Evolutionary conservation across 2,113 vertebrate species (phyloP).

Genomic region (Herpetotheres cachinnans): DNA sequence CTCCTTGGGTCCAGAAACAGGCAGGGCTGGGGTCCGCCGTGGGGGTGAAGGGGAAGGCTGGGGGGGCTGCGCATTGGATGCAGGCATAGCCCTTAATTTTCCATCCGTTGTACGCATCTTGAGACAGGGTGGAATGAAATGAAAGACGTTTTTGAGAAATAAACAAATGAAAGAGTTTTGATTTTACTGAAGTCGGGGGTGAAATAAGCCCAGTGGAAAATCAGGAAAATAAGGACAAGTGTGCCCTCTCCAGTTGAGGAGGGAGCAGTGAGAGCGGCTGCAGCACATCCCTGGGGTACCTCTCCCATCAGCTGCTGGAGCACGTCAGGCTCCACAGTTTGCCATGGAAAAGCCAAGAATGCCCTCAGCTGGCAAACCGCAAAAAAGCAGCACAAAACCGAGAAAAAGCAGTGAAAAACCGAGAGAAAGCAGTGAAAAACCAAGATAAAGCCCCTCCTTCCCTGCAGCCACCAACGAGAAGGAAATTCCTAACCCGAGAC

Average conservation of each 20-base stretch:
- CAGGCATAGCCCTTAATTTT: not conserved
- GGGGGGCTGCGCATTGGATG: not conserved
- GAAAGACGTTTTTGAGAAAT: not conserved
- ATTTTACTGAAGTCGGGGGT: not conserved
- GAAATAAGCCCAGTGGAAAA: not conserved
- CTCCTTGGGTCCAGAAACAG: not conserved
- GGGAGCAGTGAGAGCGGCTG: not conserved
- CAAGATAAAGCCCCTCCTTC: not conserved
- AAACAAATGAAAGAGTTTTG: not conserved
- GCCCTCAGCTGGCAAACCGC: constrained; percentile 58
- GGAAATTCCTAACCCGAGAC: not conserved
- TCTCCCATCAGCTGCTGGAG: not conserved
- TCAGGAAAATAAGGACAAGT: not conserved
- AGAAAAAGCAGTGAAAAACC: not conserved
- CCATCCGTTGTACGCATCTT: not conserved
- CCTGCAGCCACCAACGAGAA: not conserved
- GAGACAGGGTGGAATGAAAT: not conserved
- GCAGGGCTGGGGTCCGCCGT: not conserved
- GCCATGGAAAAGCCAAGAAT: constrained; percentile 26
- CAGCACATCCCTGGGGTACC: not conserved
- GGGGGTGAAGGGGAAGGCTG: not conserved
- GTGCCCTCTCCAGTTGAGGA: constrained; percentile 45
- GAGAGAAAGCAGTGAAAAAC: not conserved
- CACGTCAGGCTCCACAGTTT: not conserved
- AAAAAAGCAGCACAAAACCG: not conserved